Percentiles rank a stretch among this genome's conserved stretches.
Evolutionary conservation across 2,888 invertebrate genomes (phyloP).

Genomic region (Theretra japonica): DNA sequence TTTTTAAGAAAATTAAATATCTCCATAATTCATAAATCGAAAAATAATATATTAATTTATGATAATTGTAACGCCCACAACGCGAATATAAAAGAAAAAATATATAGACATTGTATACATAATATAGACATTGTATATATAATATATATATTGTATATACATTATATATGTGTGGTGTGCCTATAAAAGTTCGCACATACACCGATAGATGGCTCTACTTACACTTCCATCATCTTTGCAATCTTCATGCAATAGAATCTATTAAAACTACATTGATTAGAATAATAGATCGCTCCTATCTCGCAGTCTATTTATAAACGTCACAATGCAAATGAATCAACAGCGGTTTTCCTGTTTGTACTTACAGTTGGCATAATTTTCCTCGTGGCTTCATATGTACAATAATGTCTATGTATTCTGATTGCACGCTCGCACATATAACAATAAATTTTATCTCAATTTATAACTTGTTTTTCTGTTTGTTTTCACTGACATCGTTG

Average conservation of each 20-base stretch:
- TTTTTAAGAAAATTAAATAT: no score
- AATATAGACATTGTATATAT: no score
- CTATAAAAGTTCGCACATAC: background rate
- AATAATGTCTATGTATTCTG: background rate
- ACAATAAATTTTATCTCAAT: background rate
- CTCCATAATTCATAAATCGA: no score
- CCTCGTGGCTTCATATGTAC: background rate
- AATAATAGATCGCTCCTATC: background rate
- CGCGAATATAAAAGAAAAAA: background rate
- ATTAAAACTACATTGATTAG: constrained; percentile 7
- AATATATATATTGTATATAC: no score
- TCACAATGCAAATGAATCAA: constrained; percentile 16
- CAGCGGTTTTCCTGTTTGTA: constrained; percentile 20
- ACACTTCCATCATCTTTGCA: background rate
- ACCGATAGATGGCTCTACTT: constrained; percentile 14
- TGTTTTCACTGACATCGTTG: no score
- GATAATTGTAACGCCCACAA: no score
- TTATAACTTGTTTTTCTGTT: no score
- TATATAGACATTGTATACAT: background rate
- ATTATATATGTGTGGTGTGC: no score
- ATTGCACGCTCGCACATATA: background rate
- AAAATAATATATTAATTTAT: no score
- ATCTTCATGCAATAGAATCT: constrained; percentile 7
- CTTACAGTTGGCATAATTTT: background rate
- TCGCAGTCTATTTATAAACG: constrained; percentile 7